Evolutionary conservation across 2,797 vertebrate genomes (phyloP).

Genomic region (Amblyraja radiata): DNA sequence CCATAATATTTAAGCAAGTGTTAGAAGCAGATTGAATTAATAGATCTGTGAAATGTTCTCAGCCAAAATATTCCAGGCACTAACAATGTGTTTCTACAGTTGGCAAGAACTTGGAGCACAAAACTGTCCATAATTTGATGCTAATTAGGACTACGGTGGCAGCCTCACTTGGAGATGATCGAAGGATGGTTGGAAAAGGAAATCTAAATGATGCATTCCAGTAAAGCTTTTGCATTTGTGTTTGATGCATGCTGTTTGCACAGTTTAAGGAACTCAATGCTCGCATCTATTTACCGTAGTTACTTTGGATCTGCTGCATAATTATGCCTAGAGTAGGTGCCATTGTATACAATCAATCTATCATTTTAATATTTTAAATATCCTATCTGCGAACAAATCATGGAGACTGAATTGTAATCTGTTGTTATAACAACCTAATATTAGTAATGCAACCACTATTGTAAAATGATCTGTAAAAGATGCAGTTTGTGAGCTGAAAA

Average conservation of each 20-base stretch:
- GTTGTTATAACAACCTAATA: background rate
- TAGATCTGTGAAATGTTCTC: conserved; percentile 20
- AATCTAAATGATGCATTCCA: background rate
- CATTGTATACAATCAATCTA: background rate
- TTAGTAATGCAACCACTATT: background rate
- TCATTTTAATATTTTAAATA: conserved; percentile 10
- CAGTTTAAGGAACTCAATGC: background rate
- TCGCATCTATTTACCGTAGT: background rate
- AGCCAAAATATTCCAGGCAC: conserved; percentile 28
- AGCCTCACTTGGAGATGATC: conserved; percentile 8
- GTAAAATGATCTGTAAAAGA: background rate
- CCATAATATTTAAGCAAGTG: conserved; percentile 29
- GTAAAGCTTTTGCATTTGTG: background rate
- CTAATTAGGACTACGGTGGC: conserved; percentile 31
- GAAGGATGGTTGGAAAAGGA: background rate
- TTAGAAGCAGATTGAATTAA: background rate
- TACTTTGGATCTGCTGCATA: background rate
- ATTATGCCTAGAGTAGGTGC: background rate
- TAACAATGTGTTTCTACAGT: conserved; percentile 14
- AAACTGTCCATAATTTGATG: conserved; percentile 24
- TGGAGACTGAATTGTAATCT: background rate
- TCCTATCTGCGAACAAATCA: background rate
- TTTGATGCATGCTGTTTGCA: conserved; percentile 3
- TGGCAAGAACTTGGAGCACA: conserved; percentile 12
- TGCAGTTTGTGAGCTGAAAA: background rate